These are phyloP conservation scores for Melanotaenia trifasciata DNA, from an alignment of 2,797 vertebrate species.

Conservation along the genomic window DNA sequence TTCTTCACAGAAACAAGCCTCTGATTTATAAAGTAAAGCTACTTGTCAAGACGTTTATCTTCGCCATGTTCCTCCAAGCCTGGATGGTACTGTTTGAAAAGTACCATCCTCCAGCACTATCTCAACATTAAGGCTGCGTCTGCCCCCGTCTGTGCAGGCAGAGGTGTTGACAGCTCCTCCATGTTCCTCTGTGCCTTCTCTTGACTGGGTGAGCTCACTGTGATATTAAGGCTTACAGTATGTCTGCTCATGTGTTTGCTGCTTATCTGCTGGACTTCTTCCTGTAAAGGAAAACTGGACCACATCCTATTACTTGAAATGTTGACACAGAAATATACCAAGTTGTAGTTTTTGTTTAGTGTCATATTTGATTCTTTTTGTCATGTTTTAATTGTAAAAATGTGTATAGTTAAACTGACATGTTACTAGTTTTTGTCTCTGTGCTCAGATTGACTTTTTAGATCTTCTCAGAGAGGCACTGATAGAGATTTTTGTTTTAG, in stretches of 20 bases:
- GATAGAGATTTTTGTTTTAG: conserved; percentile 37
- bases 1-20: conserved; percentile 48
- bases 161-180: conserved; percentile 33
- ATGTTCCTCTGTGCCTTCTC: conserved; percentile 79
- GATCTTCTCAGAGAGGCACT: conserved; percentile 22
- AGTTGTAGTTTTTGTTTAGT: conserved; percentile 25
- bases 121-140: neutral
- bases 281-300: conserved; percentile 40
- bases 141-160: conserved; percentile 9
- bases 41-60: conserved; percentile 28
- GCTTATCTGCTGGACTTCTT: conserved; percentile 44
- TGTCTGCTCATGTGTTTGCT: conserved; percentile 38
- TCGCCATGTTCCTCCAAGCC: conserved; percentile 11
- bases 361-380: conserved; percentile 17
- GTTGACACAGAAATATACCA: conserved; percentile 24
- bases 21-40: conserved; percentile 20
- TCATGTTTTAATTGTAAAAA: conserved; percentile 45
- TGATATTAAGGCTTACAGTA: conserved; percentile 19
- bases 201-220: conserved; percentile 46
- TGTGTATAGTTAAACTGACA: conserved; percentile 34
- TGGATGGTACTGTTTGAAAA: conserved; percentile 30
- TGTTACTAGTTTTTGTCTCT: conserved; percentile 16
- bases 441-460: conserved; percentile 18
- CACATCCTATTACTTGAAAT: conserved; percentile 68
- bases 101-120: conserved; percentile 24